A percentile compares a stretch with the other conserved stretches of the same genome.
Evolutionary conservation across 2,113 vertebrate genomes (phyloP).

Genomic region (Triplophysa rosa): DNA sequence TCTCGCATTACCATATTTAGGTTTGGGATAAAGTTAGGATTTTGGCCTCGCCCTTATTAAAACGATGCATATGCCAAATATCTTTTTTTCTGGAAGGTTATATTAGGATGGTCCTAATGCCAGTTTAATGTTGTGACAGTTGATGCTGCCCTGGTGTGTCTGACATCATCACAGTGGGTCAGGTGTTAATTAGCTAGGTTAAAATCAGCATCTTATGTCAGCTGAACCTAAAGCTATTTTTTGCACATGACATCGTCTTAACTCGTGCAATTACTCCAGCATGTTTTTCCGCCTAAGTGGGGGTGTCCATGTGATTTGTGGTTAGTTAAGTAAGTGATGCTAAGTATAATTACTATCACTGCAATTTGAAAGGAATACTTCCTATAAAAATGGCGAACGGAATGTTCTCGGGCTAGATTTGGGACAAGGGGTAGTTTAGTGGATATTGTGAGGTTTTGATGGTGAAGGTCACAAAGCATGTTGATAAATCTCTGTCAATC

Average conservation of each 20-base stretch:
- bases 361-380: conserved; percentile 39
- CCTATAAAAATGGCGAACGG: conserved; percentile 21
- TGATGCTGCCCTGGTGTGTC: conserved; percentile 28
- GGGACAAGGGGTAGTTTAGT: not conserved
- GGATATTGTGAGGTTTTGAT: not conserved
- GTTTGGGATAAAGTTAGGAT: conserved; percentile 38
- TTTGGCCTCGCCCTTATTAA: conserved; percentile 35
- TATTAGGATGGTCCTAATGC: conserved; percentile 25
- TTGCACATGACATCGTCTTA: conserved; percentile 34
- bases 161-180: conserved; percentile 46
- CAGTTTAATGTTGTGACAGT: conserved; percentile 22
- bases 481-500: not conserved
- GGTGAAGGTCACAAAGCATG: not conserved
- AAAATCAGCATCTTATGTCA: conserved; percentile 39
- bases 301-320: conserved; percentile 40
- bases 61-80: conserved; percentile 15
- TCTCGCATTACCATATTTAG: conserved; percentile 29
- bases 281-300: conserved; percentile 20
- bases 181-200: conserved; percentile 36
- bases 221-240: conserved; percentile 45
- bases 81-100: conserved; percentile 22
- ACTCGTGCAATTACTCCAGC: conserved; percentile 38
- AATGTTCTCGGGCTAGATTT: conserved; percentile 47
- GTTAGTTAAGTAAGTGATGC: conserved; percentile 40
- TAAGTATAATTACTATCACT: conserved; percentile 46